Evolutionary conservation across 2,888 invertebrate species (phyloP), one percentile per base, ranked within the genome.

Genomic region (Pandemis corylana): DNA sequence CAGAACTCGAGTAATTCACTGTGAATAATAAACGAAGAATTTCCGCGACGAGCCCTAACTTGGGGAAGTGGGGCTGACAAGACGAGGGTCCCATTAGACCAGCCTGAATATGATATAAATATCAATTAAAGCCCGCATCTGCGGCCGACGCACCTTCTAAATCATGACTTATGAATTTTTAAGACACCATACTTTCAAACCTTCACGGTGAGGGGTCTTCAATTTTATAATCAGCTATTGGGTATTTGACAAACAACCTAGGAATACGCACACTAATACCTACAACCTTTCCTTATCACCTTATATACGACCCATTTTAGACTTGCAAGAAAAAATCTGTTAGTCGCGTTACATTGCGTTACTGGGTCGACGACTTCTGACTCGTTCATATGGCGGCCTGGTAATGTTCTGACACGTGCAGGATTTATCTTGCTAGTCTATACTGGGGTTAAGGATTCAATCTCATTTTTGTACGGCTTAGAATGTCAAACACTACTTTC

Each of bases 21-120:
- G 87, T 92, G 89, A 93, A 93, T 92, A 91, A 92, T 91, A 89
- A 92, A 93, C 87, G 88, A 87, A 86, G 85, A 89, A 87, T 87
- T 88, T 89, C 79, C 81, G 80, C 81, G 82, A 84, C 77, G 80
- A 79, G 76, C 78, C 83, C 78, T 82, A 83, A 85, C 81, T 87
- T 83, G 80, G 78, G 83, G 83, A 84, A 85, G 79, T 78, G 78
- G 79, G 80, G 79, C 79, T 79, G 82, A 83, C 79, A 82, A 82
- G 82, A 76, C 77, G 80, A 81, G 81, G 81, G 81, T 72, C 79
- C 83, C 83, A 83, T 86, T 85, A 85, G 82, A 84, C 81, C 80
- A 81, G 84, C 81, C 81, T 80, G 80, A 82, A 85, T 83, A 85
- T 82, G 81, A 84, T 85, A 86, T 83, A 75, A 71, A 82, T 83